Conservation (phyloP, 1,140 invertebrate genomes). For the Neotoxoptera formosana region DNA sequence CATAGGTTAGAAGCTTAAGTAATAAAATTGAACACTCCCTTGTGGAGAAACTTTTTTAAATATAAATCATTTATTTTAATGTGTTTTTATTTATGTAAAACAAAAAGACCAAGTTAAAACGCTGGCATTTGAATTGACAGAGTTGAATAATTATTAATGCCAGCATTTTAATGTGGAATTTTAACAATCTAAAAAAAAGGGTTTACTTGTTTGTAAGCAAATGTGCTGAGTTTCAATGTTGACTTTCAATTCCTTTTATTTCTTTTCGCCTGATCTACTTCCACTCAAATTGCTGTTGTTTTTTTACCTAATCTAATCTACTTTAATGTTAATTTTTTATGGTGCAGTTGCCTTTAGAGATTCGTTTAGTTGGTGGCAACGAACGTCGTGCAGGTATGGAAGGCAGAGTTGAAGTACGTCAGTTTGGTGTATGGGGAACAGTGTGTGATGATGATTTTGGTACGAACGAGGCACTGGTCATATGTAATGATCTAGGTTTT, state of each 20-base stretch:
- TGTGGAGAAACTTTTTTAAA: not conserved
- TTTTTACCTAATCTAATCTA: not conserved
- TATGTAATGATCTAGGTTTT: constrained; percentile 72
- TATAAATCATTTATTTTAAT: constrained; percentile 34
- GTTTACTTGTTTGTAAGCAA: not conserved
- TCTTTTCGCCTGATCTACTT: not conserved
- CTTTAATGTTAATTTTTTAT: constrained; percentile 11
- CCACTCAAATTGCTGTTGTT: not conserved
- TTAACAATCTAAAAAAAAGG: not conserved
- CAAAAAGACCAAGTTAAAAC: constrained; percentile 30
- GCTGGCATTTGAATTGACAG: constrained; percentile 43
- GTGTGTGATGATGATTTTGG: constrained; percentile 83
- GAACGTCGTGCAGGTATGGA: constrained; percentile 64
- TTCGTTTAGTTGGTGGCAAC: constrained; percentile 48
- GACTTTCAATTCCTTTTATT: not conserved
- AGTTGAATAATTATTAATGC: not conserved
- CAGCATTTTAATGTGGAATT: constrained; percentile 26
- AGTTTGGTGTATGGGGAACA: constrained; percentile 78
- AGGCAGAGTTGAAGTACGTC: constrained; percentile 75
- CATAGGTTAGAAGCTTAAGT: not conserved
- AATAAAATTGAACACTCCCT: not conserved
- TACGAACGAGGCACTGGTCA: constrained; percentile 71
- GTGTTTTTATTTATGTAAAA: constrained; percentile 23
- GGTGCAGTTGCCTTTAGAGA: constrained; percentile 44
- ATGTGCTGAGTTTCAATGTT: not conserved